These are phyloP conservation scores for Erebia aethiops DNA, from an alignment of 2,888 invertebrate species.

Conservation along the genomic window DNA sequence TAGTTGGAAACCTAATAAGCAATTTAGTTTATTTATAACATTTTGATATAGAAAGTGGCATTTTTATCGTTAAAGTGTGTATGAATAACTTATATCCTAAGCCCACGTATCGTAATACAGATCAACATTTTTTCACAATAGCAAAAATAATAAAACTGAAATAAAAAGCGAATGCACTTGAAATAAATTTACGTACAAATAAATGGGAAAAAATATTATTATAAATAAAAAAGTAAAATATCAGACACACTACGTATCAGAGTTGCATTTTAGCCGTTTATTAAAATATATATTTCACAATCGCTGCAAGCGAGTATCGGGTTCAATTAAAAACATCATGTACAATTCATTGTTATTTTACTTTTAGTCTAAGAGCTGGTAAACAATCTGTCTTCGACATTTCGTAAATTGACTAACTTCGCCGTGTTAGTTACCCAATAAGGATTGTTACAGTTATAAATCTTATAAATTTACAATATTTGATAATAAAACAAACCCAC, in stretches of 20 bases:
- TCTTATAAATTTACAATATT: no score
- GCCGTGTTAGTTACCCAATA: no score
- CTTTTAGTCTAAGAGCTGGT: constrained; percentile 18
- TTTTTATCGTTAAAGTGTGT: no score
- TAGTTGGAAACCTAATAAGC: no score
- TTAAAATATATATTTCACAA: constrained; percentile 45
- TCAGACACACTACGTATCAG: constrained; percentile 24
- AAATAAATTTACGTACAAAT: constrained; percentile 27
- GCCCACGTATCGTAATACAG: background rate
- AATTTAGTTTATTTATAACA: no score
- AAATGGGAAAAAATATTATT: constrained; percentile 15
- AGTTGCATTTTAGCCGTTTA: constrained; percentile 39
- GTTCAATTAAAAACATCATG: constrained; percentile 44
- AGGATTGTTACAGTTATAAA: no score
- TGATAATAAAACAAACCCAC: no score
- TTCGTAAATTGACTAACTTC: background rate
- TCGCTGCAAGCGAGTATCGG: constrained; percentile 38
- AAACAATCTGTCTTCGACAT: background rate
- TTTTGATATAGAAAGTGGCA: no score
- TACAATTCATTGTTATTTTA: constrained; percentile 35
- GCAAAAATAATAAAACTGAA: constrained; percentile 23
- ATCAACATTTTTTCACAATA: background rate
- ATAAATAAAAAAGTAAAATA: constrained; percentile 27
- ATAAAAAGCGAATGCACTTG: constrained; percentile 20
- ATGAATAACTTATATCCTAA: no score